Evolutionary conservation across 2,888 invertebrate genomes (phyloP).

Genomic region (Sycophila texana): DNA sequence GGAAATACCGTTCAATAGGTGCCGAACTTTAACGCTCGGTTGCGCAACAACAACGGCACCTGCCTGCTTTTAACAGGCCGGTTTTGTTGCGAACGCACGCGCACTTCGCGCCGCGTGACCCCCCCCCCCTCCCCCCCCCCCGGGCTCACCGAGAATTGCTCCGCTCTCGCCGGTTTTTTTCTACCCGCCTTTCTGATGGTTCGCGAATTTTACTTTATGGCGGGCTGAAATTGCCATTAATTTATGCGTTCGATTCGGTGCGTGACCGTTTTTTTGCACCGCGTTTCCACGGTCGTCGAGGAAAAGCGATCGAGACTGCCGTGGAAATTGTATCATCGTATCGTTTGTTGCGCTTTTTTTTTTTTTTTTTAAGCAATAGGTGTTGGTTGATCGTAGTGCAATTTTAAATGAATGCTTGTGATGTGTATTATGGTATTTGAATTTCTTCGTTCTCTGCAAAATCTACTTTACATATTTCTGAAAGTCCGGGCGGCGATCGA

Average conservation of each 20-base stretch:
- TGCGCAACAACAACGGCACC: conserved; percentile 61
- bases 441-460: too few relatives aligned
- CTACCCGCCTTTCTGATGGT: background rate
- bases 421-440: too few relatives aligned
- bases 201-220: conserved; percentile 8
- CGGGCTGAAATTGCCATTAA: conserved; percentile 20
- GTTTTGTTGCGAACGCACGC: conserved; percentile 58
- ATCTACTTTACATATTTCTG: too few relatives aligned
- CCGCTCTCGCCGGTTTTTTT: conserved; percentile 3
- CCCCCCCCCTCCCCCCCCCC: too few relatives aligned
- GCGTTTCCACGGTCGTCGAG: background rate
- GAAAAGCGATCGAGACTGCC: background rate
- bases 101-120: background rate
- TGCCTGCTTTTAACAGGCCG: conserved; percentile 60
- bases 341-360: too few relatives aligned
- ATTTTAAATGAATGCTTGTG: too few relatives aligned
- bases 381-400: too few relatives aligned
- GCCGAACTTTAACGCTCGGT: conserved; percentile 64
- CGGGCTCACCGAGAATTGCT: background rate
- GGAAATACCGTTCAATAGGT: conserved; percentile 59
- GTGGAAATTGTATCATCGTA: background rate
- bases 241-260: conserved; percentile 31
- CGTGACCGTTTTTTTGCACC: too few relatives aligned
- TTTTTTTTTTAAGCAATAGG: too few relatives aligned
- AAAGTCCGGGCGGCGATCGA: background rate